phyloP scores from a whole-genome alignment of 2,888 invertebrate species.

The Andrena praecox region DNA sequence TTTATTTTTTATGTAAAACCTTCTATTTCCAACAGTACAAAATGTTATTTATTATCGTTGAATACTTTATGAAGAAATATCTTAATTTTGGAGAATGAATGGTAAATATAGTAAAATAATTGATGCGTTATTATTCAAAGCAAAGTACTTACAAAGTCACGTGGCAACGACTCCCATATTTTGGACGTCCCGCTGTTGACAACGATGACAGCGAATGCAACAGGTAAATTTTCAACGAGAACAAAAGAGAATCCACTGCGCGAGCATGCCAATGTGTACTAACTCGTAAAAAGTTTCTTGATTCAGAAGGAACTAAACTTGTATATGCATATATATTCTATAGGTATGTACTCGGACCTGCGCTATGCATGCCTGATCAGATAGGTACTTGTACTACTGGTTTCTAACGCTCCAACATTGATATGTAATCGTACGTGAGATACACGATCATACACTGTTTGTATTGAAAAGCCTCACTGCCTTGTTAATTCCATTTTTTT shows the following conservation, averaged over 20 bases:
- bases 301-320: conserved; percentile 46
- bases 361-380: conserved; percentile 67
- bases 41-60: too few relatives aligned
- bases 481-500: not conserved
- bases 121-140: not conserved
- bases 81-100: not conserved
- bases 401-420: conserved; percentile 5
- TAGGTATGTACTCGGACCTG: conserved; percentile 46
- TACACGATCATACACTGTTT: not conserved
- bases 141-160: not conserved
- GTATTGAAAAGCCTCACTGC: not conserved
- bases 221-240: conserved; percentile 33
- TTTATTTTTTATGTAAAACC: too few relatives aligned
- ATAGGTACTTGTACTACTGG: conserved; percentile 60
- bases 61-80: not conserved
- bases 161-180: not conserved
- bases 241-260: conserved; percentile 24
- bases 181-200: not conserved
- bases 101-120: not conserved
- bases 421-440: not conserved
- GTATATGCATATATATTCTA: too few relatives aligned
- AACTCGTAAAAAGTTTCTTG: conserved; percentile 49
- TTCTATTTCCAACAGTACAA: too few relatives aligned
- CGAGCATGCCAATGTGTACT: conserved; percentile 38
- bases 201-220: conserved; percentile 21